Percentiles rank a stretch among this genome's conserved stretches.
Conservation (phyloP, 2,888 invertebrate genomes). For the Adineta ricciae region DNA sequence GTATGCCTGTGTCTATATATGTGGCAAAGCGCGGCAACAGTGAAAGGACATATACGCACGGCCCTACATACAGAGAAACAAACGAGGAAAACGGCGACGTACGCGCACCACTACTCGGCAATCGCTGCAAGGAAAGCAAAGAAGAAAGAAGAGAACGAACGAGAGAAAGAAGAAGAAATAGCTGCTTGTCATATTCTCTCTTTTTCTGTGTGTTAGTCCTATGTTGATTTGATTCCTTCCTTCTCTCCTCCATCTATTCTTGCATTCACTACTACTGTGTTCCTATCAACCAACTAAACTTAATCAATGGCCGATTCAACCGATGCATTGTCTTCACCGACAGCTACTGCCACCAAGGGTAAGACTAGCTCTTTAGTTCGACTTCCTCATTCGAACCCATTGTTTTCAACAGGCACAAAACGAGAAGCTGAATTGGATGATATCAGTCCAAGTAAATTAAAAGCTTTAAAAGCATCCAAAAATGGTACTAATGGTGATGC, state of each 20-base stretch:
- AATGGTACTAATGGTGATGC: not conserved
- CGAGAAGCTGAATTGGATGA: slow-evolving; percentile 17
- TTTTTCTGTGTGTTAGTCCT: not conserved
- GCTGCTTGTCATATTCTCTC: slow-evolving; percentile 9
- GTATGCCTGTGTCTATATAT: not conserved
- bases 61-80: not conserved
- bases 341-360: slow-evolving; percentile 17
- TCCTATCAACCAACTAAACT: not conserved
- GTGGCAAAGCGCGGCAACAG: not conserved
- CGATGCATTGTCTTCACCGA: not conserved
- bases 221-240: not conserved
- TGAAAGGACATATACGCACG: not conserved
- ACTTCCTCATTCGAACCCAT: too few species aligned
- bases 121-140: not conserved
- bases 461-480: not conserved
- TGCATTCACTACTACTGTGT: slow-evolving; percentile 1
- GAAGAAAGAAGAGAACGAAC: not conserved
- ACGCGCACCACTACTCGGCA: not conserved
- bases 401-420: not conserved
- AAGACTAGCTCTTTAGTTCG: not conserved
- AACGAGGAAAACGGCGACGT: not conserved
- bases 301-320: slow-evolving; percentile 21
- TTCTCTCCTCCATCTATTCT: not conserved
- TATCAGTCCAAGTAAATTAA: slow-evolving; percentile 13
- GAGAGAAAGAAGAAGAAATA: not conserved